Conservation (phyloP, 1,140 invertebrate genomes). For the Lanistes nyassanus region DNA sequence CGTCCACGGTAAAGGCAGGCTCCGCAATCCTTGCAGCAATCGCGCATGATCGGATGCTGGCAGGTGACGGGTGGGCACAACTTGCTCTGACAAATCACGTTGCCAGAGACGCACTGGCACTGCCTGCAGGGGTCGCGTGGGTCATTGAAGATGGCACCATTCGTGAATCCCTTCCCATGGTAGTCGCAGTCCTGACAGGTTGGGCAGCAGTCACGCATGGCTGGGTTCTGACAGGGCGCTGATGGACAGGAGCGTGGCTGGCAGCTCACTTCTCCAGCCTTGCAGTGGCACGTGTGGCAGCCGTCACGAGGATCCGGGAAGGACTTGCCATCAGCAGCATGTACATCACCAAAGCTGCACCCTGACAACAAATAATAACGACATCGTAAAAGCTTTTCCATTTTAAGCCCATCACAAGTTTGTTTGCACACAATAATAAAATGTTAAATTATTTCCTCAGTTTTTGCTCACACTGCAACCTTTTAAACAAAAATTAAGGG, state of each 20-base stretch:
- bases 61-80: constrained; percentile 38
- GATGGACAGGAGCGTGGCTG: constrained; percentile 41
- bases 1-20: constrained; percentile 46
- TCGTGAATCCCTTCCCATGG: constrained; percentile 20
- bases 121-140: constrained; percentile 37
- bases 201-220: constrained; percentile 48
- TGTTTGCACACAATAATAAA: too few species aligned
- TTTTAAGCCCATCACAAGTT: too few species aligned
- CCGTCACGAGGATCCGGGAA: constrained; percentile 48
- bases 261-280: constrained; percentile 50
- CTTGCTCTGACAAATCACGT: constrained; percentile 32
- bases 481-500: too few species aligned
- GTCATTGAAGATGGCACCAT: constrained; percentile 25
- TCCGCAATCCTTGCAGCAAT: constrained; percentile 53
- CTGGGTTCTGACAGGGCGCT: constrained; percentile 48
- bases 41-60: constrained; percentile 35
- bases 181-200: constrained; percentile 53
- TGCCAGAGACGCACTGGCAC: constrained; percentile 41
- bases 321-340: constrained; percentile 45
- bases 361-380: constrained; percentile 32
- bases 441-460: too few species aligned
- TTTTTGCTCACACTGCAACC: too few species aligned
- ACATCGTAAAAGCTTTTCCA: too few species aligned
- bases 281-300: constrained; percentile 53
- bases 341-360: constrained; percentile 49